phyloP scores from a whole-genome alignment of 2,113 vertebrate species.

The Climacteris rufus region DNA sequence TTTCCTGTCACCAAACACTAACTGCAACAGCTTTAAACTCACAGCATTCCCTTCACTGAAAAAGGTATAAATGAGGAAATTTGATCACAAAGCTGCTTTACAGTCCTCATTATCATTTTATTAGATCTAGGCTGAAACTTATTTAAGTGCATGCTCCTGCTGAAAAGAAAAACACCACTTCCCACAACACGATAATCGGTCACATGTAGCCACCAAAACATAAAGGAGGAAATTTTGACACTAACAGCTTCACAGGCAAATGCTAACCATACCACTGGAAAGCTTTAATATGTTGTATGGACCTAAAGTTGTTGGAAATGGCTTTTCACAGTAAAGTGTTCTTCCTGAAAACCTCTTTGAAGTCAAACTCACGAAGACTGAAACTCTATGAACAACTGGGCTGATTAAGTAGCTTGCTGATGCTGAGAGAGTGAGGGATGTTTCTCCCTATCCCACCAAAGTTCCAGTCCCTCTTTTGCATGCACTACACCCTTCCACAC shows the following conservation, averaged over 20 bases:
- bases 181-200: not conserved
- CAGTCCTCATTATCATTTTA: not conserved
- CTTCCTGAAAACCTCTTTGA: not conserved
- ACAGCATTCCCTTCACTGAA: conserved; percentile 86
- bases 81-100: not conserved
- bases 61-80: not conserved
- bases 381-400: not conserved
- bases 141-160: not conserved
- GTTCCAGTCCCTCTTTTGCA: not conserved
- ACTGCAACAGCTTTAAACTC: conserved; percentile 88
- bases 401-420: not conserved
- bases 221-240: not conserved
- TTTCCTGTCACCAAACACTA: conserved; percentile 90
- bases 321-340: not conserved
- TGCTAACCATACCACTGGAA: not conserved
- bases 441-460: not conserved
- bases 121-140: not conserved
- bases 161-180: not conserved
- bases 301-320: not conserved
- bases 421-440: not conserved
- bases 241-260: not conserved
- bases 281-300: not conserved
- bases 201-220: not conserved
- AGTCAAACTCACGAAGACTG: not conserved
- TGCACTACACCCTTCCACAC: not conserved